Percentiles rank a stretch among this genome's conserved stretches.
Evolutionary conservation across 2,888 invertebrate species (phyloP).

Genomic region (Epirrhoe alternata): DNA sequence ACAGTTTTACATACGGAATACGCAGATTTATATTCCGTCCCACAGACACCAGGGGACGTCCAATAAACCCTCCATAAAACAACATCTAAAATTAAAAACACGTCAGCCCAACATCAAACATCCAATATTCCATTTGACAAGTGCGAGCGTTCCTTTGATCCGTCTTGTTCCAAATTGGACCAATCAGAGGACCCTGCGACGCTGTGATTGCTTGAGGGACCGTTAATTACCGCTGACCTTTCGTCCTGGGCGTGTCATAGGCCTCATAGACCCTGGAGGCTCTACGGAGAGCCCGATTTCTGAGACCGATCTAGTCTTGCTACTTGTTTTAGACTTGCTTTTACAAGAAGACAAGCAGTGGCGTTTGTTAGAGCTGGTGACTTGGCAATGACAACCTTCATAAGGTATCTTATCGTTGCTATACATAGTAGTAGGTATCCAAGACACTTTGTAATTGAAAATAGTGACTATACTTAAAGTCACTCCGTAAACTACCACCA

Average conservation of each 20-base stretch:
- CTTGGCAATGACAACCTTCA: too few relatives aligned
- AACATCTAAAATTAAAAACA: constrained; percentile 59
- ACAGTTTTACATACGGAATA: constrained; percentile 21
- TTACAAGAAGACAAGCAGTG: too few relatives aligned
- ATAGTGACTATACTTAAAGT: too few relatives aligned
- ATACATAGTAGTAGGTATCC: too few relatives aligned
- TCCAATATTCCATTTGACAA: constrained; percentile 81
- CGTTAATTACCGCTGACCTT: constrained; percentile 82
- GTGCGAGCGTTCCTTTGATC: constrained; percentile 74
- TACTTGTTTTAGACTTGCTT: neutral
- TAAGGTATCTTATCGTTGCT: too few relatives aligned
- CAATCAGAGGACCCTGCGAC: constrained; percentile 71
- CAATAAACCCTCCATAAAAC: constrained; percentile 50
- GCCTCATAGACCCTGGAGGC: constrained; percentile 29
- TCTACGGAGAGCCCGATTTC: constrained; percentile 16
- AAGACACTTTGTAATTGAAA: too few relatives aligned
- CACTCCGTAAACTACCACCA: too few relatives aligned
- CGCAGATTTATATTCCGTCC: constrained; percentile 27
- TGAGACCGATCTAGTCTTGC: constrained; percentile 1
- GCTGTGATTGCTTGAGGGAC: constrained; percentile 80
- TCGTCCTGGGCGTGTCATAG: constrained; percentile 60
- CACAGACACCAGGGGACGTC: constrained; percentile 25
- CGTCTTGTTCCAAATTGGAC: constrained; percentile 65
- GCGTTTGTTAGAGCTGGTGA: too few relatives aligned
- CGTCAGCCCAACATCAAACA: constrained; percentile 65